Evolutionary conservation across 2,888 invertebrate genomes (phyloP).

Genomic region (Aethes cnicana): DNA sequence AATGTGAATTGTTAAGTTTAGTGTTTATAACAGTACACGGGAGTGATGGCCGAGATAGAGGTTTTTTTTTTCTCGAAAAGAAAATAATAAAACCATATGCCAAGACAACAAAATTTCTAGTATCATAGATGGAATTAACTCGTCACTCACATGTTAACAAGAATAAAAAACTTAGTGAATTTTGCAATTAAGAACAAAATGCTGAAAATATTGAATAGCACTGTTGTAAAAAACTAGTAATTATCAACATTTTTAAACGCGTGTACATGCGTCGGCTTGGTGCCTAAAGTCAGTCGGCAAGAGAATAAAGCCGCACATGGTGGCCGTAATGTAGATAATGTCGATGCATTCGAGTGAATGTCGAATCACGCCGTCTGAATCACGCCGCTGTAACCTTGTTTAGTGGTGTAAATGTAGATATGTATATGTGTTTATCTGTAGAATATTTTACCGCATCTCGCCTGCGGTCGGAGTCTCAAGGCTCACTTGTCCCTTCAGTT

Average conservation of each 20-base stretch:
- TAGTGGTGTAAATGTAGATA: slow-evolving; percentile 44
- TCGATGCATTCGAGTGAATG: slow-evolving; percentile 50
- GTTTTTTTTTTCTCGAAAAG: slow-evolving; percentile 58
- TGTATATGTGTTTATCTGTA: slow-evolving; percentile 40
- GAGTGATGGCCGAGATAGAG: slow-evolving; percentile 62
- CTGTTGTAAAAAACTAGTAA: background rate
- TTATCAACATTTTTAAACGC: slow-evolving; percentile 40
- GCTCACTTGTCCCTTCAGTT: slow-evolving; percentile 65
- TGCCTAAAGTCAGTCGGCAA: slow-evolving; percentile 31
- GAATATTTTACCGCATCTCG: slow-evolving; percentile 56
- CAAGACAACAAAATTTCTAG: slow-evolving; percentile 53
- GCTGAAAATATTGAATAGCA: too few species aligned
- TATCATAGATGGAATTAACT: slow-evolving; percentile 58
- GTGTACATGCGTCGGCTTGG: slow-evolving; percentile 36
- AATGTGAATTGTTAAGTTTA: slow-evolving; percentile 51
- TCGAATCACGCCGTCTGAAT: slow-evolving; percentile 52
- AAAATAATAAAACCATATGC: slow-evolving; percentile 49
- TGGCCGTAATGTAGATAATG: slow-evolving; percentile 47
- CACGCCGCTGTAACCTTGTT: slow-evolving; percentile 56
- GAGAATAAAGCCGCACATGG: slow-evolving; percentile 43
- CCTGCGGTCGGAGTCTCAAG: slow-evolving; percentile 61
- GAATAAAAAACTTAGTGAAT: too few species aligned
- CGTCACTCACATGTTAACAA: slow-evolving; percentile 39
- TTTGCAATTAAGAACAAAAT: slow-evolving; percentile 6
- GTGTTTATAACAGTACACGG: slow-evolving; percentile 60